phyloP scores from a whole-genome alignment of 1,140 invertebrate genomes.

The Diorhabda sublineata region DNA sequence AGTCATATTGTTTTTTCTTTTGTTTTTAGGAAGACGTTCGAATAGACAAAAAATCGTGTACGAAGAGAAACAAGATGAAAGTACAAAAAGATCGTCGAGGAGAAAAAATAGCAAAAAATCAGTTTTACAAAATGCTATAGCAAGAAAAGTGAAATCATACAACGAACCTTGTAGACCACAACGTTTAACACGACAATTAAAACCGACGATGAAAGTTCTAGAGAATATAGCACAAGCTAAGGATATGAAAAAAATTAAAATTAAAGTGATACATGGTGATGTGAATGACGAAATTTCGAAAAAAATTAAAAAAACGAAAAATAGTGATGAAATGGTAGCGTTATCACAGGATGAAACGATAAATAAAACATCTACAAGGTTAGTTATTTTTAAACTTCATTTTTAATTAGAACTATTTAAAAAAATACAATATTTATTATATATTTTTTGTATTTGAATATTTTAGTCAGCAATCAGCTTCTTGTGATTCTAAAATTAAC shows the following conservation, averaged over 20 bases:
- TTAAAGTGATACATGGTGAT: neutral
- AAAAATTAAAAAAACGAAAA: neutral
- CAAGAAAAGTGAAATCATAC: slow-evolving; percentile 55
- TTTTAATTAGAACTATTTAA: too few relatives aligned
- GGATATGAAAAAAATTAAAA: slow-evolving; percentile 21
- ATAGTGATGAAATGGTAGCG: slow-evolving; percentile 15
- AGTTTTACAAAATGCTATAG: slow-evolving; percentile 55
- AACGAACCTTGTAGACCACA: slow-evolving; percentile 45
- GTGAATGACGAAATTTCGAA: too few relatives aligned
- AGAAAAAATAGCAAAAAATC: slow-evolving; percentile 51
- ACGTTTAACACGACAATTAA: slow-evolving; percentile 37
- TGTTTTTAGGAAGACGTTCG: neutral
- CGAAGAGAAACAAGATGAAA: slow-evolving; percentile 6
- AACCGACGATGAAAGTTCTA: slow-evolving; percentile 39
- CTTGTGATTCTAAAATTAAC: too few relatives aligned
- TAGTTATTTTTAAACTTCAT: too few relatives aligned
- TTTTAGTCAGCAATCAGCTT: too few relatives aligned
- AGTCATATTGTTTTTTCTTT: neutral
- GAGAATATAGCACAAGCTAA: slow-evolving; percentile 37
- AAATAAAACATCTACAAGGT: too few relatives aligned
- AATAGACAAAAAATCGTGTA: neutral
- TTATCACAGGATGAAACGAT: too few relatives aligned
- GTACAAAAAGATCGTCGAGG: slow-evolving; percentile 49
- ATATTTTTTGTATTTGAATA: too few relatives aligned
- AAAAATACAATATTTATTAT: too few relatives aligned